Percentiles rank a stretch among this genome's conserved stretches.
Conservation (phyloP, 2,113 vertebrate species). For the Siniperca chuatsi region DNA sequence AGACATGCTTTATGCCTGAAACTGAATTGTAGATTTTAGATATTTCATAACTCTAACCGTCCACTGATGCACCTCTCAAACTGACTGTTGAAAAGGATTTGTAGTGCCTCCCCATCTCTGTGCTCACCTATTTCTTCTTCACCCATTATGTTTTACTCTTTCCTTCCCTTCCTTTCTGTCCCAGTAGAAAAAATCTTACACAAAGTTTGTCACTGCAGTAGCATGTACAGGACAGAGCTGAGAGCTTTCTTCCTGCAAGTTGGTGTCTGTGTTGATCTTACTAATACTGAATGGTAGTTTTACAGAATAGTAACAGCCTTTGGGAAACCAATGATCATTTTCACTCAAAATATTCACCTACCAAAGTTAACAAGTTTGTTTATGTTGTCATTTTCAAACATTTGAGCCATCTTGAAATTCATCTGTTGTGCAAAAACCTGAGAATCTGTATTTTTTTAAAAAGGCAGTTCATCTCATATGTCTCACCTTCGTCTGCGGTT, state of each 20-base stretch:
- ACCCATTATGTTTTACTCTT: neutral
- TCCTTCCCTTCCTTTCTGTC: slow-evolving; percentile 14
- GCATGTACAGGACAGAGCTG: slow-evolving; percentile 54
- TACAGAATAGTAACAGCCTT: slow-evolving; percentile 33
- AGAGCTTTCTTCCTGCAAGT: slow-evolving; percentile 41
- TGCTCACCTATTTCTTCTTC: neutral
- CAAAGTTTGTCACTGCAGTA: slow-evolving; percentile 42
- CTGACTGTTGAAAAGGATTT: slow-evolving; percentile 45
- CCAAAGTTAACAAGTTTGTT: slow-evolving; percentile 61
- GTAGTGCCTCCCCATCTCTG: slow-evolving; percentile 59
- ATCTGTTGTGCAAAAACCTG: slow-evolving; percentile 25
- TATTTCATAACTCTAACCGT: slow-evolving; percentile 53
- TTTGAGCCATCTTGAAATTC: slow-evolving; percentile 31
- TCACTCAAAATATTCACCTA: slow-evolving; percentile 37
- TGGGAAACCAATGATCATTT: slow-evolving; percentile 56
- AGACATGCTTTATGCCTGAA: slow-evolving; percentile 40
- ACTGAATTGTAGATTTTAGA: slow-evolving; percentile 41
- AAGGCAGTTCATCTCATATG: slow-evolving; percentile 8
- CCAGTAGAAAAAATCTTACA: slow-evolving; percentile 12
- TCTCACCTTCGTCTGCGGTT: slow-evolving; percentile 29
- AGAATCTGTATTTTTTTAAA: slow-evolving; percentile 22
- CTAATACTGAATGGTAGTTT: slow-evolving; percentile 41
- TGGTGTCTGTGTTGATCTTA: slow-evolving; percentile 45
- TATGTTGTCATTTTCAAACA: slow-evolving; percentile 30
- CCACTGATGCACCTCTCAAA: slow-evolving; percentile 40